Percentiles rank a stretch among this genome's conserved stretches.
phyloP scores from a whole-genome alignment of 2,113 vertebrate genomes.

The Peromyscus californicus region DNA sequence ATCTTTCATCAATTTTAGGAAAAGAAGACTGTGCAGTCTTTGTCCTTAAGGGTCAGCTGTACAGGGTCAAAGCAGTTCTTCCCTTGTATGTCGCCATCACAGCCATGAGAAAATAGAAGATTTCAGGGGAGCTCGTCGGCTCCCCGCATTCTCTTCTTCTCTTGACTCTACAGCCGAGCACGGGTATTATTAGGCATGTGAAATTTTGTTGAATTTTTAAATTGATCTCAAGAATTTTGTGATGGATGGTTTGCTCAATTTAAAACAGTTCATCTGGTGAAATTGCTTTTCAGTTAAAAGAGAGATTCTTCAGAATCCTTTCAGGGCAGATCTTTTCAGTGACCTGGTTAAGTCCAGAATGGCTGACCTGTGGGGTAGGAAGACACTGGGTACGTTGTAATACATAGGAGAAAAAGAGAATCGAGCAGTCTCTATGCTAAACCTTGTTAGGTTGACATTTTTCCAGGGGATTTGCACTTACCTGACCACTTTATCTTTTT shows the following conservation, averaged over 20 bases:
- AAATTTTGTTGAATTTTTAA: conserved; percentile 77
- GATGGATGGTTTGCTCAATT: conserved; percentile 74
- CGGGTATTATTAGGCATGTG: conserved; percentile 55
- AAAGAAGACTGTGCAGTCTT: conserved; percentile 68
- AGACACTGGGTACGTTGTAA: neutral
- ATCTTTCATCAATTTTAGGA: conserved; percentile 74
- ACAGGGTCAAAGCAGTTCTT: conserved; percentile 75
- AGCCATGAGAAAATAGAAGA: conserved; percentile 73
- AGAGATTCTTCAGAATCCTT: conserved; percentile 36
- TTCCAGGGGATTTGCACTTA: neutral
- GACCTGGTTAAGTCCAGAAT: conserved; percentile 62
- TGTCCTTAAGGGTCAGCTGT: conserved; percentile 76
- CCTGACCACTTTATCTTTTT: conserved; percentile 44
- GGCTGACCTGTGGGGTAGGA: conserved; percentile 52
- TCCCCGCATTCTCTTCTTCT: conserved; percentile 59
- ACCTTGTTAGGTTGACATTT: conserved; percentile 33
- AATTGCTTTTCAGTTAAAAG: conserved; percentile 78
- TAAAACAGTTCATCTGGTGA: conserved; percentile 71
- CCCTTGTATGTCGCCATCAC: conserved; percentile 59
- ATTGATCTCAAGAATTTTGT: conserved; percentile 70
- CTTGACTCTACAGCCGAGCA: conserved; percentile 61
- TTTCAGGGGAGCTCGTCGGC: conserved; percentile 62
- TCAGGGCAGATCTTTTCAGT: conserved; percentile 63
- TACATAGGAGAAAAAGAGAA: conserved; percentile 8
- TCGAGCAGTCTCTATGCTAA: neutral